Conservation (phyloP, 2,888 invertebrate species). For the Podotricha telesiphe region DNA sequence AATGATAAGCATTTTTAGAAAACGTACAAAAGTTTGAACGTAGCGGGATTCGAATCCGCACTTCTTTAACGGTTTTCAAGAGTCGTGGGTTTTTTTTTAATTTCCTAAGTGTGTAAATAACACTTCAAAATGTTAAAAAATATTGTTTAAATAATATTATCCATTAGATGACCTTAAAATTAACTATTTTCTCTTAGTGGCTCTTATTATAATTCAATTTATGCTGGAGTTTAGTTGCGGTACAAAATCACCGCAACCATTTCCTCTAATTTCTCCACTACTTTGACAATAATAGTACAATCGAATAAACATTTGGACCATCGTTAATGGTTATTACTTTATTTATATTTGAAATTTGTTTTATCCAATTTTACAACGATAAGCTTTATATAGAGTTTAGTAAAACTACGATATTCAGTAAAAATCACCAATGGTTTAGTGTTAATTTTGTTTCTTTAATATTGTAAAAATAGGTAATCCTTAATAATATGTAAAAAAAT, state of each 20-base stretch:
- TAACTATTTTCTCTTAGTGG: constrained; percentile 29
- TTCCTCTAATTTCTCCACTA: constrained; percentile 41
- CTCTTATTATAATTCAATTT: constrained; percentile 37
- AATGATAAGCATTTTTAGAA: too few relatives aligned
- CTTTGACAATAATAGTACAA: constrained; percentile 27
- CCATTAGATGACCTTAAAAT: constrained; percentile 37
- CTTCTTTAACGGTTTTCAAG: too few relatives aligned
- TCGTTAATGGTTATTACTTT: not conserved
- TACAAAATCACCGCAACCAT: constrained; percentile 41
- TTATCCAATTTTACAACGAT: not conserved
- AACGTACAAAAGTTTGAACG: too few relatives aligned
- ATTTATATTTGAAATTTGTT: not conserved
- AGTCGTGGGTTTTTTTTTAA: too few relatives aligned
- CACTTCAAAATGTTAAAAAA: not conserved
- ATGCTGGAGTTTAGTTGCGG: constrained; percentile 34
- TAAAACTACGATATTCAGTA: not conserved
- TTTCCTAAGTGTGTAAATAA: too few relatives aligned
- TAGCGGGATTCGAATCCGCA: too few relatives aligned
- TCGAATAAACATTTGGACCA: constrained; percentile 31
- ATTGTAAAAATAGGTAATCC: not conserved
- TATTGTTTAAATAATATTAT: not conserved
- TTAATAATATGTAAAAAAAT: too few relatives aligned
- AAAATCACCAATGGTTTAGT: not conserved
- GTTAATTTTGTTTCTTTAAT: not conserved
- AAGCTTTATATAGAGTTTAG: not conserved